Evolutionary conservation across 1,140 invertebrate genomes (phyloP).

Genomic region (Nautilus pompilius): DNA sequence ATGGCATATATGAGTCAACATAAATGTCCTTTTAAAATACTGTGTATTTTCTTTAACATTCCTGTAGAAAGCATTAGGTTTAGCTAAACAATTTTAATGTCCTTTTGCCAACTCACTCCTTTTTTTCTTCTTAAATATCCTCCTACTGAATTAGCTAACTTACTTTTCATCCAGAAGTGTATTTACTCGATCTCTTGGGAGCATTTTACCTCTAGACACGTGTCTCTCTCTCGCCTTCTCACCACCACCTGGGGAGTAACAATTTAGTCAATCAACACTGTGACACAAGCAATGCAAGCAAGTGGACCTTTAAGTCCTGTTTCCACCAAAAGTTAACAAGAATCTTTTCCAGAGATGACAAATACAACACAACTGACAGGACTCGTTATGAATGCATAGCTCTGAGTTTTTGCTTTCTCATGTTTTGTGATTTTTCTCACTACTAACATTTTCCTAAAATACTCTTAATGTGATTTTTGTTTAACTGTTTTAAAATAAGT

Average conservation of each 20-base stretch:
- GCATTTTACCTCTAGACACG: constrained; percentile 70
- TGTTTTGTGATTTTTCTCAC: too few species aligned
- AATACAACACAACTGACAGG: neutral
- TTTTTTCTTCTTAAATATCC: neutral
- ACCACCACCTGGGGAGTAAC: constrained; percentile 47
- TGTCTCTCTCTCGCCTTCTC: constrained; percentile 50
- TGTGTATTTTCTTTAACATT: too few species aligned
- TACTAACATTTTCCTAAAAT: too few species aligned
- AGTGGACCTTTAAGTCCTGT: neutral
- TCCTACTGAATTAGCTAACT: constrained; percentile 5
- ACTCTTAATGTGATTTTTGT: too few species aligned
- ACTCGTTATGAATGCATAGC: neutral
- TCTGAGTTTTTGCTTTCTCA: too few species aligned
- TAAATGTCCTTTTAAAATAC: too few species aligned
- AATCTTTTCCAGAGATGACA: neutral
- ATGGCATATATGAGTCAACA: too few species aligned
- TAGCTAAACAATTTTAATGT: too few species aligned
- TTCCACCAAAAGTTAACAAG: neutral
- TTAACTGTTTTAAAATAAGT: too few species aligned
- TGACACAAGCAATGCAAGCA: too few species aligned
- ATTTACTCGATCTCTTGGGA: constrained; percentile 87
- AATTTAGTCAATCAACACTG: neutral
- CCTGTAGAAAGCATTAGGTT: too few species aligned
- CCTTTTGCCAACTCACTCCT: too few species aligned
- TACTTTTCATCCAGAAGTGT: constrained; percentile 77